Base-by-base conservation (phyloP, 2,888 invertebrate species). In the Lymantria dispar region DNA sequence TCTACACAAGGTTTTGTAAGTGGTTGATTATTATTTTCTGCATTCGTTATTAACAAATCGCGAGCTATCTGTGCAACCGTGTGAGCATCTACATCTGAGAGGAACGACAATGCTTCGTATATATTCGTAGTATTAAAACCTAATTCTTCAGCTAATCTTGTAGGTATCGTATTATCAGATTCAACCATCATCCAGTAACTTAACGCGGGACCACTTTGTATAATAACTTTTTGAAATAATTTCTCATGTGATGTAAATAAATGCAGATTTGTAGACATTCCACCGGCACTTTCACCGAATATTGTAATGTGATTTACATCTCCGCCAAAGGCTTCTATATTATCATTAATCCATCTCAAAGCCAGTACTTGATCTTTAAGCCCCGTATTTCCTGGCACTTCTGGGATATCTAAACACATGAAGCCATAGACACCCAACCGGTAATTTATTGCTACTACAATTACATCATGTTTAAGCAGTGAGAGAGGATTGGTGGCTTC, bases 361-460 rank as follows among this genome's bases (percentile, higher is more conserved):
- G 75, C 78, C 22, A 70, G 31, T 0, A 67, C 41, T 45, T 74
- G 74, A 43, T 79, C 79, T 54, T 73, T 78, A 3, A 78, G 46
- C 3, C 78, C 78, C 10, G 74, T 73, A 50, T 78, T 79, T 1
- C 79, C 79, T 3, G 79, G 71, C 7, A 74, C 63, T 7, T 72
- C 68, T 5, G 68, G 64, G 13, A 50, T 54, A 11, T 54, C 57
- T 0, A 64, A 12, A 12, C 65, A 65, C 48, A 78, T 58, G 30
- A 78, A 78, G 7, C 79, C 78, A 30, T 67, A 74, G 5, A 58
- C 55, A 8, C 61, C 61, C 9, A 61, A 45, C 1, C 61, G 47
- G 22, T 61, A 61, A 30, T 57, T 57, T 0, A 61, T 47, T 15
- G 49, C 22, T n/a, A 61, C 54, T 5, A 60, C 38, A 7, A 61